Evolutionary conservation across 30 jellyfish, hydroid and myxozoan species (phyloP).

Genomic region (Nemopilema nomurai): DNA sequence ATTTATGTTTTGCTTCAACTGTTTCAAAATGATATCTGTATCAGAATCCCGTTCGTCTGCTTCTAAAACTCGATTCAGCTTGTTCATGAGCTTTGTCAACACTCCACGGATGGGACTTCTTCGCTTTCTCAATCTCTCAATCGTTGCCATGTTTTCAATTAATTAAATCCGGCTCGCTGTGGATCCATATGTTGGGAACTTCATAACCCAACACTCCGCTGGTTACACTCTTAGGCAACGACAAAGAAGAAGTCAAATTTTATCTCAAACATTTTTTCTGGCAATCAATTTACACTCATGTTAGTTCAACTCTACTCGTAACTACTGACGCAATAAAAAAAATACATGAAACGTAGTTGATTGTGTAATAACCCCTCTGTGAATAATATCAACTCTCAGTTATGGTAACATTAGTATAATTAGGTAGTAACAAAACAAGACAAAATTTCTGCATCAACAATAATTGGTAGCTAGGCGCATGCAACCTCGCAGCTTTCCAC

Average conservation of each 20-base stretch:
- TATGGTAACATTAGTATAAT: neutral
- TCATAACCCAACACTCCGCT: neutral
- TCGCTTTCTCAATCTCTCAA: neutral
- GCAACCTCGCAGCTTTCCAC: neutral
- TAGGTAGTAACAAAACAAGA: neutral
- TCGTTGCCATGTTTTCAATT: neutral
- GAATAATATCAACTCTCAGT: neutral
- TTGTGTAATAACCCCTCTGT: neutral
- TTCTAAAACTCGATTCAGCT: neutral
- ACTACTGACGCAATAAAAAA: neutral
- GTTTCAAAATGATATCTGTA: neutral
- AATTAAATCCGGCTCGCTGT: neutral
- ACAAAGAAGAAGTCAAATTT: neutral
- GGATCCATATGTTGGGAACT: neutral
- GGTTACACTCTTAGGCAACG: neutral
- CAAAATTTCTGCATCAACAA: neutral
- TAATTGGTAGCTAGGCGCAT: neutral
- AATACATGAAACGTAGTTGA: neutral
- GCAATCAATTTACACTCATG: neutral
- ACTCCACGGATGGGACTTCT: neutral
- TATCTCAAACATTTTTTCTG: neutral
- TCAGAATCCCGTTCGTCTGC: neutral
- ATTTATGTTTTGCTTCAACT: neutral
- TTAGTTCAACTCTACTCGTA: neutral
- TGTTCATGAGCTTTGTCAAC: neutral